phyloP scores from a whole-genome alignment of 2,888 invertebrate genomes.

The Metacarcinus magister region DNA sequence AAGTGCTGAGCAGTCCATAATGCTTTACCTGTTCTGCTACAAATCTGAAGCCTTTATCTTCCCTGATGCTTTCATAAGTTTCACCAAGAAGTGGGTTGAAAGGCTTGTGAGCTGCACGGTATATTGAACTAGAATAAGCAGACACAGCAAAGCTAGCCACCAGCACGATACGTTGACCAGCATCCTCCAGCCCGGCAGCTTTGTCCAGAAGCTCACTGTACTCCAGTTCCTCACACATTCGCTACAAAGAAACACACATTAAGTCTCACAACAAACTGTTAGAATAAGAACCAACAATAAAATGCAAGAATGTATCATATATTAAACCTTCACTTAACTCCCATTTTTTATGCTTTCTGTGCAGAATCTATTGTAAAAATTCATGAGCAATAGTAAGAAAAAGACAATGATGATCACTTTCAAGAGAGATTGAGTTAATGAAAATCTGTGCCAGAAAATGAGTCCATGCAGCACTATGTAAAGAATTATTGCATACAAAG shows the following conservation, averaged over 20 bases:
- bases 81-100: constrained; percentile 92
- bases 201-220: constrained; percentile 92
- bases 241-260: constrained; percentile 85
- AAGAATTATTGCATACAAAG: background rate
- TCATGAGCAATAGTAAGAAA: background rate
- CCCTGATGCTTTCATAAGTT: constrained; percentile 92
- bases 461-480: background rate
- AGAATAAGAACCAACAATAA: background rate
- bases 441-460: background rate
- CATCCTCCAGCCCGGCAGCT: constrained; percentile 89
- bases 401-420: background rate
- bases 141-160: constrained; percentile 93
- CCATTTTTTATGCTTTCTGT: background rate
- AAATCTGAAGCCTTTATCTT: constrained; percentile 91
- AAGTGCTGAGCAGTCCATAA: background rate
- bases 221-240: constrained; percentile 93
- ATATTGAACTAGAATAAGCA: constrained; percentile 90
- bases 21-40: constrained; percentile 89
- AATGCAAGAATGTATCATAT: background rate
- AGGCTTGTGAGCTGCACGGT: constrained; percentile 92
- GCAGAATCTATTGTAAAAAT: background rate
- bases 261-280: background rate
- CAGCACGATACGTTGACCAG: constrained; percentile 90
- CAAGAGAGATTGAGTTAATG: background rate
- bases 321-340: background rate